phyloP scores from a whole-genome alignment of 2,888 invertebrate genomes.

The Rhopalosiphum nymphaeae region DNA sequence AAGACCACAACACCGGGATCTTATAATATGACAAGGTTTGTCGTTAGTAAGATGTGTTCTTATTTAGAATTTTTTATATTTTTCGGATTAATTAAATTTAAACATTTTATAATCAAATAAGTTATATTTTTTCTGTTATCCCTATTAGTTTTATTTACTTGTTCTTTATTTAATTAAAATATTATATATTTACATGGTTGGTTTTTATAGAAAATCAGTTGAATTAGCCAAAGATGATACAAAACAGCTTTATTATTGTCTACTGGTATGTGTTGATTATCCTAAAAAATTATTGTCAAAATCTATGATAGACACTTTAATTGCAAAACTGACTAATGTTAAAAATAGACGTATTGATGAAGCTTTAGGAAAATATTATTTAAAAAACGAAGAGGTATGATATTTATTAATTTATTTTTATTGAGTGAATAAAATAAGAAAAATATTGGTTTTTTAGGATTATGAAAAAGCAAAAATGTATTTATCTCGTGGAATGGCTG shows the following conservation, averaged over 20 bases:
- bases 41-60: not conserved
- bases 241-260: not conserved
- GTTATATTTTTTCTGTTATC: not conserved
- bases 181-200: not conserved
- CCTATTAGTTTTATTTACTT: not conserved
- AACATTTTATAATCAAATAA: not conserved
- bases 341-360: not conserved
- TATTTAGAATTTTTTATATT: not conserved
- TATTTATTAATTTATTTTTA: not conserved
- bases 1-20: too few species aligned
- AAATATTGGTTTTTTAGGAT: constrained; percentile 1
- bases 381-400: constrained; percentile 17
- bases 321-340: not conserved
- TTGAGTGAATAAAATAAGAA: not conserved
- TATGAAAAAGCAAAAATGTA: constrained; percentile 45
- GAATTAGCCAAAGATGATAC: constrained; percentile 24
- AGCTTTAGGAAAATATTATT: constrained; percentile 40
- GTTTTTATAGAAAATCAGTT: constrained; percentile 25
- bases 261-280: not conserved
- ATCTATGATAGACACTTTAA: not conserved
- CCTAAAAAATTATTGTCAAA: constrained; percentile 5
- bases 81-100: not conserved
- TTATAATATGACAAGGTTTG: too few species aligned
- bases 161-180: not conserved
- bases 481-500: constrained; percentile 35